Base-by-base conservation (phyloP, 2,888 invertebrate genomes). In the Nemoura dubitans region DNA sequence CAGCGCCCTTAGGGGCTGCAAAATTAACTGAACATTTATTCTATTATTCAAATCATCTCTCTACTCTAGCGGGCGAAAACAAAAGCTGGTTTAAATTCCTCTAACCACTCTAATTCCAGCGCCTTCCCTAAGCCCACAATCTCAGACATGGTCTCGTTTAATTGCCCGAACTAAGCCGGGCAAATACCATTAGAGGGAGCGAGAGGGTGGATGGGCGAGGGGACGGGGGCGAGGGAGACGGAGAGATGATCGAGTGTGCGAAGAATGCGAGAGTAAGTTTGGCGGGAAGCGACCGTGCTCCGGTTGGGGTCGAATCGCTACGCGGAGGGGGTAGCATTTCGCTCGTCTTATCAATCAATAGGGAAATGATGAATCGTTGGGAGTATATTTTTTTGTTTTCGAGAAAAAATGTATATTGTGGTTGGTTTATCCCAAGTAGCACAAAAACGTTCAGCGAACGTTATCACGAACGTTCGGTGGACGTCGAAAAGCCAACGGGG, bases 41-140 rank as follows among this genome's bases (percentile, higher is more conserved):
- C 59, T 59, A 59, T 59, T 59, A 59, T 59, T 59, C 59, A 59
- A 59, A 59, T 59, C 59, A 59, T 59, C 59, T 59, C 59, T 59
- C 59, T 59, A 59, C 59, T 21, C 59, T 21, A 59, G 2, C 59
- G 59, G 16, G 14, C 59, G 59, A 59, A 59, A 59, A 59, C 59
- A 59, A 59, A 59, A 10, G 16, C 59, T 59, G 59, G 59, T 59
- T 59, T 7, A 59, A 59, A 59, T 59, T 59, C 59, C 59, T 59
- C 59, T 59, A 59, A 59, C 59, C 59, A 59, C 59, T 59, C 59
- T 59, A 59, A 59, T 59, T 59, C 59, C 59, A 59, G 59, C 59
- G 59, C 59, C 59, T 59, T 59, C 16, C 21, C 16, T 59, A 59
- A 59, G 59, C 59, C 59, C 59, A 59, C 59, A 59, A 59, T 59